Percentiles rank a stretch among this genome's conserved stretches.
Evolutionary conservation across 1,140 invertebrate genomes (phyloP).

Genomic region (Lithobius niger): DNA sequence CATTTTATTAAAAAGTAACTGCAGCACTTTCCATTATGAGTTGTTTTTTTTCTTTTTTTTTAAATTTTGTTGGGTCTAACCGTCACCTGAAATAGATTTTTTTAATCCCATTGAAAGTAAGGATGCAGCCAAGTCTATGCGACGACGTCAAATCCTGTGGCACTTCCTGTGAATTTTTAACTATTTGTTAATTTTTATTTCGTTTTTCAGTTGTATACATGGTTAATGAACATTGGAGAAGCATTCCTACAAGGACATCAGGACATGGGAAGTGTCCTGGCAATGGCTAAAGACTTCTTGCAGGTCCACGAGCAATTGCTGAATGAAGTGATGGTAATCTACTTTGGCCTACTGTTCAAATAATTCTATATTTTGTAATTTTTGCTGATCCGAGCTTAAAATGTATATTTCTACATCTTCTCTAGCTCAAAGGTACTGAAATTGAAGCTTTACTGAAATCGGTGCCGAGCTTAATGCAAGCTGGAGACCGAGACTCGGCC

Average conservation of each 20-base stretch:
- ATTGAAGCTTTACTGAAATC: conserved; percentile 46
- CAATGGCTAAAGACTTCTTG: conserved; percentile 56
- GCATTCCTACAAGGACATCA: conserved; percentile 56
- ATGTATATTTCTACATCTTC: conserved; percentile 19
- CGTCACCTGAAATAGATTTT: too few species aligned
- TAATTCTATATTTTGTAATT: conserved; percentile 1
- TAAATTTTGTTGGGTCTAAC: too few species aligned
- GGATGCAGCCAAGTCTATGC: too few species aligned
- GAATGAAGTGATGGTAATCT: conserved; percentile 52
- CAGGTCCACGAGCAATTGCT: conserved; percentile 57
- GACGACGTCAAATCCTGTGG: too few species aligned
- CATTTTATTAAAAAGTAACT: too few species aligned
- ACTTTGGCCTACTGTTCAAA: background rate
- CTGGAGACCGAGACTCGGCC: conserved; percentile 45
- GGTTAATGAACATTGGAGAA: conserved; percentile 55
- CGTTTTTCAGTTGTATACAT: conserved; percentile 44
- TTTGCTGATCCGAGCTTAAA: too few species aligned
- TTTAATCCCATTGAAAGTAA: too few species aligned
- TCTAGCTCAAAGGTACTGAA: conserved; percentile 49
- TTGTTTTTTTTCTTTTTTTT: too few species aligned
- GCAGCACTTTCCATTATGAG: too few species aligned
- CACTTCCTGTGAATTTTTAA: too few species aligned
- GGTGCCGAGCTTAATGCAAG: conserved; percentile 48
- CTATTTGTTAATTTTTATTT: too few species aligned
- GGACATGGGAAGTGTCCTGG: conserved; percentile 55